These are phyloP conservation scores for Sitodiplosis mosellana DNA, from an alignment of 1,140 invertebrate species.

Conservation along the genomic window DNA sequence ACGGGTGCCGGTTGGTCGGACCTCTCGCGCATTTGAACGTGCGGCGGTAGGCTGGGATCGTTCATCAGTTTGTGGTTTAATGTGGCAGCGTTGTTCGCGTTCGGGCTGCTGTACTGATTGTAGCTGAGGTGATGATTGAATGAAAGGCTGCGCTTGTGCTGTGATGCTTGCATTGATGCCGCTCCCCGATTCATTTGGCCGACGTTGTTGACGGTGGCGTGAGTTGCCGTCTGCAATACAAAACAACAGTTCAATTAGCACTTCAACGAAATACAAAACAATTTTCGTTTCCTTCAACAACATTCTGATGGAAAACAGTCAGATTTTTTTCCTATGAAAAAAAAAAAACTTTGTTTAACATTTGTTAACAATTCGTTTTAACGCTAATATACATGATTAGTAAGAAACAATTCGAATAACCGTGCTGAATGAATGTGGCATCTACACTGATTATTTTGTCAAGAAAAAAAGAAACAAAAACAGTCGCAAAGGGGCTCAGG, in stretches of 20 bases:
- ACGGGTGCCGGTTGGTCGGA: constrained; percentile 11
- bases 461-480: neutral
- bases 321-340: too few relatives aligned
- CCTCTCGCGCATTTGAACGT: constrained; percentile 17
- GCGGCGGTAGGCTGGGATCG: constrained; percentile 7
- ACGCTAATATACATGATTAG: too few relatives aligned
- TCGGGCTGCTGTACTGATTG: constrained; percentile 34
- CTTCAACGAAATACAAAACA: too few relatives aligned
- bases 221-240: constrained; percentile 12
- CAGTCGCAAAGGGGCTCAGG: neutral
- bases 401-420: too few relatives aligned
- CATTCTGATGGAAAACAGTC: too few relatives aligned
- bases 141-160: constrained; percentile 42
- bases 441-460: constrained; percentile 12
- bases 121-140: constrained; percentile 45
- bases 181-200: neutral
- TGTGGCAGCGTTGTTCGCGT: constrained; percentile 20
- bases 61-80: neutral
- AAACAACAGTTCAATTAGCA: constrained; percentile 5
- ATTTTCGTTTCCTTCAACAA: too few relatives aligned
- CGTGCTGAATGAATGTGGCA: too few relatives aligned
- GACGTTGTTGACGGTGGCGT: neutral
- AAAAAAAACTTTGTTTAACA: too few relatives aligned
- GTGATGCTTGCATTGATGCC: constrained; percentile 14
- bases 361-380: too few relatives aligned